Evolutionary conservation across 2,113 vertebrate genomes (phyloP), one percentile per base, ranked within the genome.

Genomic region (Periophthalmodon schlosseri): DNA sequence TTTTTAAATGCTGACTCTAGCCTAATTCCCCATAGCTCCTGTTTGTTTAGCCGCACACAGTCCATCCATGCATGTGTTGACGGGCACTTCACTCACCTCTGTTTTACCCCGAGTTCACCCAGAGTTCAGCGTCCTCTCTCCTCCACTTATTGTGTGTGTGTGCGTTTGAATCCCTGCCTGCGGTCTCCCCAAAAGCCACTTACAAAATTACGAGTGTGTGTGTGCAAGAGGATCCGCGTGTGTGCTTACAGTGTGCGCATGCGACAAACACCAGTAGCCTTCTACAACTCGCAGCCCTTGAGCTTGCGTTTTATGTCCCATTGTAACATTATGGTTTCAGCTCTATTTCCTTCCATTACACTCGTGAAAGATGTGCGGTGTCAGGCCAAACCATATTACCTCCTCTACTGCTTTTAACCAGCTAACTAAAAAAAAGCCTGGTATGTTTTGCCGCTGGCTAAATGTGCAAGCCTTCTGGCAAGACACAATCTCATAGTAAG

Each of bases 61-160:
- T 80, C 70, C 68, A 6, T 33, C 73, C 44, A 44, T 81, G 75
- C 84, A 63, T 71, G 63, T 44, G 56, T 74, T 78, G 86, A 69
- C 74, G 75, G 57, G 76, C 72, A 73, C 80, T 84, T 84, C 77
- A 84, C 84, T 93, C 87, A 92, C 91, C 93, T 91, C 75, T 75
- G 66, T 72, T 75, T 93, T 79, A 93, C 89, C 92, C 80, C 56
- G 81, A 86, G 93, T 93, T 94, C 93, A 93, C 15, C 18, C 70
- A 79, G 86, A 94, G 94, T 94, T 94, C 93, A 93, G 57, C 46
- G 86, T 85, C 79, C 80, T 76, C 87, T 85, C 72, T 76, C 76
- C 69, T 64, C 75, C 76, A 82, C 83, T 86, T 84, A 81, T 88
- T 85, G 86, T 78, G 73, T 87, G 67, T 69, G 70, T 69, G 33